These are phyloP conservation scores for Ypsolopha scabrella DNA, from an alignment of 2,888 invertebrate species.

Conservation along the genomic window DNA sequence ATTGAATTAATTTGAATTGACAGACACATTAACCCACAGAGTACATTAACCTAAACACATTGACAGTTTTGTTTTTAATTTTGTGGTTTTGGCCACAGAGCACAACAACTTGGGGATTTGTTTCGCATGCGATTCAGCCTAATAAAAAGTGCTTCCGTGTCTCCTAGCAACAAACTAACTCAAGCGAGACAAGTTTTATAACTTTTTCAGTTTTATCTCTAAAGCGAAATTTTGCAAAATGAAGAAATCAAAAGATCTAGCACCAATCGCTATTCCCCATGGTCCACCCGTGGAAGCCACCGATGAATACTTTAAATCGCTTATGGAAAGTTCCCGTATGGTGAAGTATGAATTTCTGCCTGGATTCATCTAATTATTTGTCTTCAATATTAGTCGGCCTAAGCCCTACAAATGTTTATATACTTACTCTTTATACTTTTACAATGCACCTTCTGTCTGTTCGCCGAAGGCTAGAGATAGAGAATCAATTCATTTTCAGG, in stretches of 20 bases:
- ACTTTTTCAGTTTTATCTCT: conserved; percentile 6
- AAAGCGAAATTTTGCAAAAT: conserved; percentile 10
- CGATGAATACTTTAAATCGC: conserved; percentile 64
- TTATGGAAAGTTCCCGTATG: conserved; percentile 54
- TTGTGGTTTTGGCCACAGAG: neutral
- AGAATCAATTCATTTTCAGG: too few relatives aligned
- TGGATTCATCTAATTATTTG: neutral
- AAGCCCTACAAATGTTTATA: too few relatives aligned
- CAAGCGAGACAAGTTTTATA: neutral
- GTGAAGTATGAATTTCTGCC: conserved; percentile 49
- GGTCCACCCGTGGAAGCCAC: conserved; percentile 63
- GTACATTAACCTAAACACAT: too few relatives aligned
- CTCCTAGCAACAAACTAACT: neutral
- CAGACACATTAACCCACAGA: too few relatives aligned
- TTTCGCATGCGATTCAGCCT: too few relatives aligned
- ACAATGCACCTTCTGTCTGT: too few relatives aligned
- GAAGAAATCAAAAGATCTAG: conserved; percentile 40
- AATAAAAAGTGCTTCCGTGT: neutral
- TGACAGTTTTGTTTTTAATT: neutral
- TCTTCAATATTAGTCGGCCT: too few relatives aligned
- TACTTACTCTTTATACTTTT: too few relatives aligned
- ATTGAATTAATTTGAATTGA: too few relatives aligned
- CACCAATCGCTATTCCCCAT: conserved; percentile 60
- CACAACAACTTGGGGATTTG: too few relatives aligned
- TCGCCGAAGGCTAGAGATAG: too few relatives aligned